Conservation (phyloP, 2,888 invertebrate species). For the Theretra japonica region DNA sequence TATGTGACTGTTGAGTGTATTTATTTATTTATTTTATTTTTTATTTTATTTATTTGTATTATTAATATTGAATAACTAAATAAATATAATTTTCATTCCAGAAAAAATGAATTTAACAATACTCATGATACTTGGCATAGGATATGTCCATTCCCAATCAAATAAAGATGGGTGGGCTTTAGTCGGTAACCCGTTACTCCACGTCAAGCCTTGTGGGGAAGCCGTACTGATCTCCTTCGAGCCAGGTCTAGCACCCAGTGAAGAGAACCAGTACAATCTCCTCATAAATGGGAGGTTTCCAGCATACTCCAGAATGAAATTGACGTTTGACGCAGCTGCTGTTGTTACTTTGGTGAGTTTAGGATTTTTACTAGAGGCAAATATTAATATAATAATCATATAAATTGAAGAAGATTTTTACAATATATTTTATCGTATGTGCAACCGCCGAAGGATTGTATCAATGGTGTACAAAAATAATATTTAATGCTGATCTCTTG, state of each 20-base stretch:
- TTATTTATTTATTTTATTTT: too few relatives aligned
- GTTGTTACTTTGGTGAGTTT: slow-evolving; percentile 47
- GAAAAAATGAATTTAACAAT: background rate
- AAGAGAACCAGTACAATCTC: slow-evolving; percentile 51
- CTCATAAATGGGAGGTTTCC: slow-evolving; percentile 38
- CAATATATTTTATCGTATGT: too few relatives aligned
- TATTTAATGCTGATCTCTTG: too few relatives aligned
- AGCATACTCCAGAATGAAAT: slow-evolving; percentile 31
- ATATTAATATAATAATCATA: too few relatives aligned
- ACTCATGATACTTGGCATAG: slow-evolving; percentile 8
- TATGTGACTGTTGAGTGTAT: too few relatives aligned
- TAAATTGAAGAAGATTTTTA: too few relatives aligned
- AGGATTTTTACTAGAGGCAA: background rate
- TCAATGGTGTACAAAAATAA: too few relatives aligned
- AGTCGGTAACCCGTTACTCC: slow-evolving; percentile 33
- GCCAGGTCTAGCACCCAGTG: slow-evolving; percentile 45
- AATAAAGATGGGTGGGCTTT: slow-evolving; percentile 19
- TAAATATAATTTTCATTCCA: background rate
- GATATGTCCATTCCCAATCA: slow-evolving; percentile 17
- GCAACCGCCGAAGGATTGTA: too few relatives aligned
- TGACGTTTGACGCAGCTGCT: slow-evolving; percentile 50
- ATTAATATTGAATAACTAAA: background rate
- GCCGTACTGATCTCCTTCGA: slow-evolving; percentile 42
- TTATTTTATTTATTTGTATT: background rate
- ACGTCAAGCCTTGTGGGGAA: slow-evolving; percentile 42